Evolutionary conservation across 2,113 vertebrate genomes (phyloP).

Genomic region (Canis aureus): DNA sequence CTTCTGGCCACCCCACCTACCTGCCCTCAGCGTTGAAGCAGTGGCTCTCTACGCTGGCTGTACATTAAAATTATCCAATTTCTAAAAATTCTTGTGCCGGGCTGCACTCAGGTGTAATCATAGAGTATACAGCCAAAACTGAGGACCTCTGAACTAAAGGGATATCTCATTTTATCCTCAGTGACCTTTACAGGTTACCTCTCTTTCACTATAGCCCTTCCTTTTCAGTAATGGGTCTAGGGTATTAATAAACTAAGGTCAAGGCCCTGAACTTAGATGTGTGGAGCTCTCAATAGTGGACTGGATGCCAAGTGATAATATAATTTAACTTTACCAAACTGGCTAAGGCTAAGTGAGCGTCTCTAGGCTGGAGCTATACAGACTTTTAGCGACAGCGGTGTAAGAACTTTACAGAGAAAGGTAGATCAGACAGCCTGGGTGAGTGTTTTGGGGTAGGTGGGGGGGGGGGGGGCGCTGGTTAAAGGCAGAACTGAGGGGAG

Average conservation of each 20-base stretch:
- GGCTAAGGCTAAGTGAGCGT: background rate
- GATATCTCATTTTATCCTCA: background rate
- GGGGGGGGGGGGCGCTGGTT: background rate
- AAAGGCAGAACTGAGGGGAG: background rate
- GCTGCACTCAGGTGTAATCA: background rate
- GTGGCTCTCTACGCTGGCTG: background rate
- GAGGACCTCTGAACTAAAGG: background rate
- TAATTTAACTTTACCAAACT: background rate
- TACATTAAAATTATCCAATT: background rate
- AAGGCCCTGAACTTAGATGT: background rate
- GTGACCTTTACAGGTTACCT: background rate
- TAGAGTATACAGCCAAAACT: background rate
- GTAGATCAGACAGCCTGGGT: fast-evolving
- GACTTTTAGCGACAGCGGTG: background rate
- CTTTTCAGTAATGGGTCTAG: background rate
- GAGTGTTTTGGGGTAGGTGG: no score
- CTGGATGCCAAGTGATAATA: background rate
- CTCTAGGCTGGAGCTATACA: background rate
- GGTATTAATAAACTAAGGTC: background rate
- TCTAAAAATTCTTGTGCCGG: background rate
- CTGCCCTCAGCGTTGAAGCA: background rate
- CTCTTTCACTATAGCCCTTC: background rate
- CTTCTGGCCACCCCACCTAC: background rate
- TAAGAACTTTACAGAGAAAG: background rate
- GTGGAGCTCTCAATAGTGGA: background rate